phyloP scores from a whole-genome alignment of 2,797 vertebrate genomes.

The Amblyopsis hoosieri region DNA sequence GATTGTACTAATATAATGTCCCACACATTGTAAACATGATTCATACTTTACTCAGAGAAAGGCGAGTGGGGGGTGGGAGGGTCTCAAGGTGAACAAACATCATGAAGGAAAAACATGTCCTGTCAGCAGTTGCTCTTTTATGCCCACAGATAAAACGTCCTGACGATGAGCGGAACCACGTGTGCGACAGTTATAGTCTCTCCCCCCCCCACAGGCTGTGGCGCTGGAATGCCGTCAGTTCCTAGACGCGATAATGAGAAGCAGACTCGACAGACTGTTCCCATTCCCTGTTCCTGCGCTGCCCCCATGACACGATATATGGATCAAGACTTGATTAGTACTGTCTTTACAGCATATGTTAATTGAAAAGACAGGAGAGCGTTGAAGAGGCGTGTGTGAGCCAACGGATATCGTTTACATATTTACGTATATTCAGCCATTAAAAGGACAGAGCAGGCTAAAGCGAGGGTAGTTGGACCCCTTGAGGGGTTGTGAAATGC shows the following conservation, averaged over 20 bases:
- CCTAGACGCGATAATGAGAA: constrained; percentile 71
- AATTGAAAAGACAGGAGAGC: neutral
- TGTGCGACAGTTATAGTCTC: constrained; percentile 7
- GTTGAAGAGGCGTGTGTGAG: neutral
- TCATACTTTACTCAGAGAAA: neutral
- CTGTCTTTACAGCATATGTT: constrained; percentile 18
- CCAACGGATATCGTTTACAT: too few species aligned
- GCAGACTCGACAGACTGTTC: constrained; percentile 56
- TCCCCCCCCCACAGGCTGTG: constrained; percentile 19
- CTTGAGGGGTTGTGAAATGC: too few species aligned
- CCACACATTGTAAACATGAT: neutral
- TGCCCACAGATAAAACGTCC: constrained; percentile 22
- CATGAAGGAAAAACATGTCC: constrained; percentile 1
- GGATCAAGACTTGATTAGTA: constrained; percentile 53
- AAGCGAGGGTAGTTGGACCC: too few species aligned
- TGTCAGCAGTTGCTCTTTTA: constrained; percentile 35
- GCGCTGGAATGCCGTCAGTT: constrained; percentile 65
- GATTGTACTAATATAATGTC: too few species aligned
- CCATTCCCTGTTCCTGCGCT: constrained; percentile 47
- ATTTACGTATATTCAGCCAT: too few species aligned
- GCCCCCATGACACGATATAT: constrained; percentile 42
- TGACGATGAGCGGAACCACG: constrained; percentile 9
- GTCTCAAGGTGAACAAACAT: neutral
- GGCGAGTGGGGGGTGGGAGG: neutral
- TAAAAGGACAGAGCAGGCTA: too few species aligned